Base-by-base conservation (phyloP, 1,140 invertebrate genomes). In the Plectrocnemia conspersa region DNA sequence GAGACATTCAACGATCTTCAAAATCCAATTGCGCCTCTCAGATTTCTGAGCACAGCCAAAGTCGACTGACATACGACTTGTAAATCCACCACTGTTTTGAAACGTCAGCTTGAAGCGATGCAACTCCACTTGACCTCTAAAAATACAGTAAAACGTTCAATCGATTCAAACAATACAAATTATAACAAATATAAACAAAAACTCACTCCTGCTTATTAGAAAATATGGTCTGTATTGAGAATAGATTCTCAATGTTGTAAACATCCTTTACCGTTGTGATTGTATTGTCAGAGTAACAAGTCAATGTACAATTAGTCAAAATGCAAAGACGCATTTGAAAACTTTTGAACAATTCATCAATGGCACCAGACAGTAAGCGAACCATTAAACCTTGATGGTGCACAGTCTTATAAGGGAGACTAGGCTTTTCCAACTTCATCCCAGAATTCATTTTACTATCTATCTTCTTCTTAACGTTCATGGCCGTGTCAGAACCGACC, bases 341-440 rank as follows among this genome's bases (percentile, higher is more conserved):
- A 45, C 27, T 18, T 13, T 27, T 45, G 6, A 45, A 45, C 21
- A 45, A 24, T 45, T 45, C 42, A 11, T 45, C 42, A 27, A 45
- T 45, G 7, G 42, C 22, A 11, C 16, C 42, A 2, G 42, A 3
- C 6, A 45, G 18, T 18, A 22, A 27, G n/a, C 42, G 42, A 2
- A 21, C 15, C 42, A 45, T 45, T 2, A n/a, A 13, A 22, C 42
- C 42, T 3, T 21, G n/a, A 16, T 45, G 42, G 4, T 18, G 16
- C 22, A 45, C 21, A 11, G 9, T 3, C 4, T 5, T 5, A n/a
- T 45, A 25, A 3, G 21, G 18, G 6, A 27, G n/a, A 19, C 9
- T 21, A 23, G 42, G 42, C 24, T 45, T 45, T 45, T 45, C 42
- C 2, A 45, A 11, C 27, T 45, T 45, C 3, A 11, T 19, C 38